A percentile compares a stretch with the other conserved stretches of the same genome.
These are phyloP conservation scores for Cyrtorhinus lividipennis DNA, from an alignment of 1,140 invertebrate species.

Conservation along the genomic window DNA sequence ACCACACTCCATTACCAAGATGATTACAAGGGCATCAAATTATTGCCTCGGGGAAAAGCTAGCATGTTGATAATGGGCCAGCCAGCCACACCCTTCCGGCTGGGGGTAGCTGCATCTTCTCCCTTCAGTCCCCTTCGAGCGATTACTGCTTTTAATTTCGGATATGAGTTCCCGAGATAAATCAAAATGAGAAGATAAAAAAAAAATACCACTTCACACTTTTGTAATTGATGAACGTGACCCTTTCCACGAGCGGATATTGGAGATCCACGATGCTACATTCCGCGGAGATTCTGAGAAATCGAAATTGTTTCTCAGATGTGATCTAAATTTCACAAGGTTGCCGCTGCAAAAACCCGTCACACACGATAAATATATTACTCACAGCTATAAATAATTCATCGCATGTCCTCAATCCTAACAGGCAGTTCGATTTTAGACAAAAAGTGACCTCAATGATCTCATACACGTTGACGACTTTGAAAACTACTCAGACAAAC, in stretches of 20 bases:
- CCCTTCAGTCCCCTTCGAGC: background rate
- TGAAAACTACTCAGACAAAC: too few species aligned
- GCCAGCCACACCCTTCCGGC: background rate
- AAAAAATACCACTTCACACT: background rate
- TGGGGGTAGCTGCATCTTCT: background rate
- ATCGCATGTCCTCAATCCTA: too few species aligned
- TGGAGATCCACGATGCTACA: too few species aligned
- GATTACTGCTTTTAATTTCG: conserved; percentile 6
- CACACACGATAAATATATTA: too few species aligned
- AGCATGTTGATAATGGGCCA: conserved; percentile 6
- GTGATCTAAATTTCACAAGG: too few species aligned
- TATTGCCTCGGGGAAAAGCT: conserved; percentile 9
- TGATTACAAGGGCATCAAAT: conserved; percentile 9
- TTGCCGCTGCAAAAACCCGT: too few species aligned
- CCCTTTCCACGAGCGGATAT: background rate
- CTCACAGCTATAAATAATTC: too few species aligned
- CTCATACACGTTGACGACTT: too few species aligned
- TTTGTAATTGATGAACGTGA: background rate
- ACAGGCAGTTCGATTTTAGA: too few species aligned
- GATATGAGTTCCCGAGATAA: conserved; percentile 2
- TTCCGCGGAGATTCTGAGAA: too few species aligned
- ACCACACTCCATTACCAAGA: conserved; percentile 8
- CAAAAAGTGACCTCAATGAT: too few species aligned
- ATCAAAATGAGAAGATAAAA: background rate
- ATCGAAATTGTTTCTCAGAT: too few species aligned